Base-by-base conservation (phyloP, 2,797 vertebrate species). In the Adelosebastes latens region DNA sequence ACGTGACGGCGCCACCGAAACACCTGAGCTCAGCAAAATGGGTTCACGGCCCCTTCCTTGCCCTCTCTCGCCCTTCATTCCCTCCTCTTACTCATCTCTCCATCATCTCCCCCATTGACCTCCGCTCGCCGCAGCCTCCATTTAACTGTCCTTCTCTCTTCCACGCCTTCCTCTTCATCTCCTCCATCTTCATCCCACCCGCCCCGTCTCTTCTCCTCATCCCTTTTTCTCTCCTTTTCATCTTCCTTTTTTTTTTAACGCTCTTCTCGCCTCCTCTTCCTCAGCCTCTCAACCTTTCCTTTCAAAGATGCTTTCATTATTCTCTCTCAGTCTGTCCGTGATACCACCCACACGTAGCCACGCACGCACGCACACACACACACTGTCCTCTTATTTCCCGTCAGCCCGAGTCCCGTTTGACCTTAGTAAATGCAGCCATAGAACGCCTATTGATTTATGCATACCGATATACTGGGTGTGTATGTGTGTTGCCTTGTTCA, bases 401-500 rank as follows among this genome's bases (percentile, higher is more conserved):
- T 85, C 91, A 89, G 82, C 83, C 64, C 53, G 5, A 83, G 86
- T 80, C 84, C 60, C 66, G 60, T 86, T 87, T 90, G 89, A 93
- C 92, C 93, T 90, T 69, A 84, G 89, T 92, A 89, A 93, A 92
- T 87, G 86, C 81, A 82, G 81, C 88, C 84, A 89, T 87, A 88
- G 87, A 88, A 87, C 31, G 31, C 64, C 84, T 87, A 93, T 93
- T 92, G 89, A 93, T 94, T 92, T 89, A 89, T 90, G 88, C 87
- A 92, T 92, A 93, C 87, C 88, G 84, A 91, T 89, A 81, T 76
- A 80, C 79, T 73, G 62, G 53, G 78, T 66, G 65, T 67, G 77
- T 36, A 20, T 83, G 71, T 72, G 75, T 63, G 82, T 78, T 79
- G 59, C 42, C 76, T 88, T 83, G 68, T 87, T 90, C 88, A 89